Evolutionary conservation across 1,140 invertebrate species (phyloP).

Genomic region (Polypedilum vanderplanki): DNA sequence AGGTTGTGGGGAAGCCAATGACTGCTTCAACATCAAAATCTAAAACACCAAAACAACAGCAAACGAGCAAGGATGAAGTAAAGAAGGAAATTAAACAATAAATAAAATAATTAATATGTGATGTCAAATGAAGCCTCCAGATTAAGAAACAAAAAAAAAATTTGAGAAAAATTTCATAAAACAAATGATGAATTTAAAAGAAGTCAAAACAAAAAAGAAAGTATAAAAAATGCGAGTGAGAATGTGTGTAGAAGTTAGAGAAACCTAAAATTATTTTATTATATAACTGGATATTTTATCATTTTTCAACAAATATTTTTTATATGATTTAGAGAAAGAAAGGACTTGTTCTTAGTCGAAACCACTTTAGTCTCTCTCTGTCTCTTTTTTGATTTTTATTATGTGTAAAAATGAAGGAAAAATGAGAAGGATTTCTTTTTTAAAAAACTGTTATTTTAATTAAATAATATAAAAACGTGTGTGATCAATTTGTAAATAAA

Average conservation of each 20-base stretch:
- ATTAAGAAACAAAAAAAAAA: background rate
- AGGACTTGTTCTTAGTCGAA: too few relatives aligned
- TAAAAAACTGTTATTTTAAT: background rate
- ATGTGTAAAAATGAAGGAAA: constrained; percentile 9
- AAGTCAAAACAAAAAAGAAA: too few relatives aligned
- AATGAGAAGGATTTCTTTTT: background rate
- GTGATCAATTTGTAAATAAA: constrained; percentile 19
- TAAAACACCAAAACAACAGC: background rate
- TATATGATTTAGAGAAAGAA: background rate
- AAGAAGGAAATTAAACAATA: background rate
- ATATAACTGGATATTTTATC: constrained; percentile 8
- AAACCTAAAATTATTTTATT: background rate
- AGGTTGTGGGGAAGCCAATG: background rate
- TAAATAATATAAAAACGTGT: background rate
- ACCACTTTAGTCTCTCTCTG: background rate
- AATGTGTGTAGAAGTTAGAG: background rate
- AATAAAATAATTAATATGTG: background rate
- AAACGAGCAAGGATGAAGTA: background rate
- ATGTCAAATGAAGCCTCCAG: constrained; percentile 17
- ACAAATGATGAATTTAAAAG: too few relatives aligned
- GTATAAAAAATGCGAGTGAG: background rate
- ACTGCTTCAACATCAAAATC: background rate
- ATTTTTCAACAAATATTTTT: constrained; percentile 11
- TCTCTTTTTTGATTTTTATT: background rate
- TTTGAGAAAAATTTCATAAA: too few relatives aligned